Evolutionary conservation across 2,113 vertebrate genomes (phyloP).

Genomic region (Sinocyclocheilus anshuiensis): DNA sequence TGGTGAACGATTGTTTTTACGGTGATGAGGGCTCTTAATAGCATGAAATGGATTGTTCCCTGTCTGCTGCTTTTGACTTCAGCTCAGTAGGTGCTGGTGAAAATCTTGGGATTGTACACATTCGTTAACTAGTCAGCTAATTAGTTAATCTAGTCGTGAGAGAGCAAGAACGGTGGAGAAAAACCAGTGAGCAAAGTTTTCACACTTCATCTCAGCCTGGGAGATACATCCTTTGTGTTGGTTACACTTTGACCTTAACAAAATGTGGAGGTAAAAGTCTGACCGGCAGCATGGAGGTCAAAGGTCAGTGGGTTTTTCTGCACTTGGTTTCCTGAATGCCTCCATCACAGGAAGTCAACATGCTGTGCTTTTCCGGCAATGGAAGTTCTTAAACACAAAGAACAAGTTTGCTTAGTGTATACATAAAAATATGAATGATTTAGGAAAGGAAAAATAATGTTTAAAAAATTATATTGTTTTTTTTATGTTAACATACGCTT

Average conservation of each 20-base stretch:
- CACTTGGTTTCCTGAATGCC: slow-evolving; percentile 53
- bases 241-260: slow-evolving; percentile 55
- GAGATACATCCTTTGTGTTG: slow-evolving; percentile 50
- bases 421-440: neutral
- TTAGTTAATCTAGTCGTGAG: neutral
- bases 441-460: neutral
- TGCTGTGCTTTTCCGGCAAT: slow-evolving; percentile 48
- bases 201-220: slow-evolving; percentile 5
- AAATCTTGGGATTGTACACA: neutral
- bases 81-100: neutral
- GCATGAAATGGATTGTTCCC: neutral
- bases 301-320: slow-evolving; percentile 54
- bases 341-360: slow-evolving; percentile 58
- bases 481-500: neutral
- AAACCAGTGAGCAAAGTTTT: slow-evolving; percentile 6
- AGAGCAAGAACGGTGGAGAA: neutral
- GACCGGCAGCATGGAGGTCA: slow-evolving; percentile 50
- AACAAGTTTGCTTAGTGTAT: neutral
- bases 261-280: slow-evolving; percentile 61
- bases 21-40: neutral
- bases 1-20: neutral
- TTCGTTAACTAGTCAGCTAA: neutral
- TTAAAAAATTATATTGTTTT: neutral
- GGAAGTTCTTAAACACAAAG: slow-evolving; percentile 1
- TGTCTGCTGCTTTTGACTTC: neutral